Evolutionary conservation across 2,797 vertebrate genomes (phyloP), one percentile per base, ranked within the genome.

Genomic region (Alectoris magna): DNA sequence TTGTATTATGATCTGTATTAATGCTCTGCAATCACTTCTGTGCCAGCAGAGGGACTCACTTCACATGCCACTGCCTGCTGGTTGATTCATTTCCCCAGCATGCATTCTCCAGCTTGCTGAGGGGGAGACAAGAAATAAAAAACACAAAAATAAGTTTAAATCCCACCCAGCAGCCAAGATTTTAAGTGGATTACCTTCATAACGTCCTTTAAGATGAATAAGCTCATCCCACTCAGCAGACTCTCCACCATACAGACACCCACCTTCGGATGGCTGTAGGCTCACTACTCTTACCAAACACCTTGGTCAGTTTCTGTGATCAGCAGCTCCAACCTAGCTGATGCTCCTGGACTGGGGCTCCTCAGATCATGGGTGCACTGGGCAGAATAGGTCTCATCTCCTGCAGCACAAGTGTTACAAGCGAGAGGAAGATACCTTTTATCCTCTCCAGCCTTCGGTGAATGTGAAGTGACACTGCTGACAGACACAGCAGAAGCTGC

Each of bases 341-440:
- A n/a, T 29, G 29, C 38, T 46, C 56, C 68, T 39, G 8, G 71
- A 68, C 34, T 51, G 76, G 48, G n/a, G 55, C 53, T 63, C 55
- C 0, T 1, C 81, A 51, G 29, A 38, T 22, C 56, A 29, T 9
- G 36, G 29, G 15, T 19, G 48, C 56, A 9, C 17, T 9, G 23
- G 14, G 38, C 2, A 5, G 53, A 74, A 5, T 17, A 24, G 51
- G 19, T 62, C 41, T 48, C 6, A 7, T 9, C 31, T 66, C 36
- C 58, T 0, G 1, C 7, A 39, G 9, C 8, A 0, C 2, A 2
- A 24, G 44, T 3, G 1, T 17, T 23, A 51, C 46, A 31, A 31
- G 41, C 27, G 1, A 38, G 43, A 53, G 29, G 38, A 17, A 66
- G 51, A 73, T 9, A 11, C 24, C 18, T 60, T 22, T 26, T 43